Base-by-base conservation (phyloP, 2,888 invertebrate genomes). In the Uropetala carovei region DNA sequence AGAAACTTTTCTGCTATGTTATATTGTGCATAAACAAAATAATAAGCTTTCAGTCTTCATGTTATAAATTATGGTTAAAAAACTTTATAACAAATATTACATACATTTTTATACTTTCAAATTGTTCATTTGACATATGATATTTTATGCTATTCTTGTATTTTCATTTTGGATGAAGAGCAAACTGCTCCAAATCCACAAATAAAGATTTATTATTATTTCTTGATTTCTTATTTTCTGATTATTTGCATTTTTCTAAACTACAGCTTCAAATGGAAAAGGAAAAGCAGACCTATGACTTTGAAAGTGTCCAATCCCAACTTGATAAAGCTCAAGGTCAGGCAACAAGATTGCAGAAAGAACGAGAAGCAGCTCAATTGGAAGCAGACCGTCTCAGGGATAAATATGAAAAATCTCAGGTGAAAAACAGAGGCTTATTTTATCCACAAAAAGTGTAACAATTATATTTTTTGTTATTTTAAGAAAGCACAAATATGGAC, bases 241-340 rank as follows among this genome's bases (percentile, higher is more conserved):
- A 68, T 75, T 16, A 60, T 27, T 75, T 27, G 27, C 27, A 27
- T 75, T 75, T 27, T 27, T 27, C 22, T 11, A 75, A 75, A 75
- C 13, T 22, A n/a, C 94, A 95, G 94, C 93, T 95, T 18, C 98
- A 98, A 96, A 97, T 98, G 94, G 99, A 99, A 95, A 98, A 98
- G 94, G 99, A 99, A 95, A 98, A 98, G 95, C 97, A 97, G 94
- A 97, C 97, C 93, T 98, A 98, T 95, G 99, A 99, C 95, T 98
- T 98, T 95, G 98, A 98, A 94, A 98, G 98, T 94, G 96, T 98
- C 93, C 98, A 98, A 95, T 97, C 98, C 89, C 98, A 99, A 95
- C 96, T 99, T 95, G 98, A 98, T 96, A 98, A 98, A 95, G 97
- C 98, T 68, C 96, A 98, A 93, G 98, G 98, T 27, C 98, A 98